Evolutionary conservation across 2,888 invertebrate species (phyloP), one percentile per base, ranked within the genome.

Genomic region (Sinopyrophorus schimmeli): DNA sequence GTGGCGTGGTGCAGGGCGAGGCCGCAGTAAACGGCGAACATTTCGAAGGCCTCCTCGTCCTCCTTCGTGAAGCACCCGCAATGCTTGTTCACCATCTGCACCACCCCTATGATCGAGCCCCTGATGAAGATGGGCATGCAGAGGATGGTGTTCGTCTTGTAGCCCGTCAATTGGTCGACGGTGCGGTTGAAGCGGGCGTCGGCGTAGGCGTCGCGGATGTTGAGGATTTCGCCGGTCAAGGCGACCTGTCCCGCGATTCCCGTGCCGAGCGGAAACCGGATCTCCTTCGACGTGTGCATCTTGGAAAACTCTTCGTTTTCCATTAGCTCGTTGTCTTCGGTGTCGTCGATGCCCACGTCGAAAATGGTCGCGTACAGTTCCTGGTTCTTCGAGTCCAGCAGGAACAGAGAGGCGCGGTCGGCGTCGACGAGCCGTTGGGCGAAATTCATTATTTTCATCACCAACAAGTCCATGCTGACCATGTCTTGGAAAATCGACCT

Each of bases 401-500:
- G 77, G 67, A 92, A 92, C 11, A 92, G 74, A 0, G 91, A 91
- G 0, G 91, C 90, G 18, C 91, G 74, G 66, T 92, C 92, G 0
- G 92, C 92, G 59, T 85, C 83, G 4, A 92, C 91, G 3, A 92
- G 74, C 27, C 82, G 79, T 68, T 90, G 89, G 0, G 89, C 90
- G 66, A 86, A 89, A 67, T 88, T 87, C 81, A 92, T 83, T 48
- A 92, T 87, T 67, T 88, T 87, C 69, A 87, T 84, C 18, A 92
- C 89, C 1, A 92, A 78, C 47, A 82, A 80, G 61, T 91, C 89
- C 77, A 91, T 84, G 56, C 87, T 88, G 31, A 88, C 84, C 81
- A 92, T 91, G 64, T 92, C 89, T 76, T 91, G 89, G 66, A 92
- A 92, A 65, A 92, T 89, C 5, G 87, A 87, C 69, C 90, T 90